Base-by-base conservation (phyloP, 2,888 invertebrate species). In the Zygogramma bicolorata region DNA sequence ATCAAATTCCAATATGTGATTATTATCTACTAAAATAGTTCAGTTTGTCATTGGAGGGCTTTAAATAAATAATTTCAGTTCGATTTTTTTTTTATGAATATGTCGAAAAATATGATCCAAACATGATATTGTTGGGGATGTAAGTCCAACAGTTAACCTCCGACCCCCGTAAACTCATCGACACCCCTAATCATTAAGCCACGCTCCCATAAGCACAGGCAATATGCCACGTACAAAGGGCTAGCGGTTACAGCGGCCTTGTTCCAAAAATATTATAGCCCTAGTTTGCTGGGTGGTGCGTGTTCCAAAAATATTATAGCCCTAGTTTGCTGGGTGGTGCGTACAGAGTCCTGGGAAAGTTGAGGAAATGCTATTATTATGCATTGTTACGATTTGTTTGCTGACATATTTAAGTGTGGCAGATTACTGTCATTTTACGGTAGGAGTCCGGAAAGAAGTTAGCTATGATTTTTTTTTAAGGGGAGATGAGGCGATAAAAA, bases 181-280 rank as follows among this genome's bases (percentile, higher is more conserved):
- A 81, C 80, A 78, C 80, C 82, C 85, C 82, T 86, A 85, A 86
- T 86, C 86, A 82, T 81, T 83, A 86, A 81, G 86, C 86, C 86
- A 86, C 86, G 84, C 85, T 85, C 81, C 82, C 76, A 68, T 83
- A 85, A 82, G 82, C 80, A 78, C 78, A 76, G 80, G 80, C 84
- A 85, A 85, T 84, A 84, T 84, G 84, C 38, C 61, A 20, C 27
- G 65, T 59, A 77, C 77, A 77, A 77, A 73, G 74, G 69, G 70
- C 29, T 61, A 58, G 81, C 78, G 84, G 84, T 85, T 84, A 84
- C 76, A 77, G 79, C 75, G 79, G 74, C 78, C 78, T 76, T 75
- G 79, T 81, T 80, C 81, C 80, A 80, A 84, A 84, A 83, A 84
- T 84, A 84, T 83, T 84, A 85, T 84, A 83, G 83, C 83, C 84